These are phyloP conservation scores for Chlorops oryzae DNA, from an alignment of 1,140 invertebrate genomes.

Conservation along the genomic window DNA sequence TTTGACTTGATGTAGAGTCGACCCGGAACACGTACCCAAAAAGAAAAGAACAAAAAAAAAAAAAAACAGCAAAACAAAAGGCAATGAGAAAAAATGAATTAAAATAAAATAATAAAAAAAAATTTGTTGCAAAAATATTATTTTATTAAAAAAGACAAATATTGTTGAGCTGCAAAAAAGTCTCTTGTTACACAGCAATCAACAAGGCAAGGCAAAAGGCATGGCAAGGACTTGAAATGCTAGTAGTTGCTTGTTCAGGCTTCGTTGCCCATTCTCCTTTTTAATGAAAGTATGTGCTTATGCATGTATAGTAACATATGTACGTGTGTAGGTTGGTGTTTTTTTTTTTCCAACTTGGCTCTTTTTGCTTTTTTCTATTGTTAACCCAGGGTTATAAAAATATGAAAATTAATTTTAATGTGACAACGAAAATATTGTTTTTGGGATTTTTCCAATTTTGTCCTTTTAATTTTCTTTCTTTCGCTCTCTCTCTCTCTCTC, in stretches of 20 bases:
- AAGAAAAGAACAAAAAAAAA: slow-evolving; percentile 1
- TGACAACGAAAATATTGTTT: slow-evolving; percentile 12
- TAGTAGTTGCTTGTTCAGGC: background rate
- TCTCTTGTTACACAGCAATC: background rate
- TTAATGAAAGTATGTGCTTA: too few species aligned
- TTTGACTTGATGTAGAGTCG: slow-evolving; percentile 27
- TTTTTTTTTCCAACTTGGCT: background rate
- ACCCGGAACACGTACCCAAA: too few species aligned
- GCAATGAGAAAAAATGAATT: slow-evolving; percentile 38
- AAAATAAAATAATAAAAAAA: slow-evolving; percentile 14
- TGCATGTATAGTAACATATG: too few species aligned
- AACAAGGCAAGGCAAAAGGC: background rate
- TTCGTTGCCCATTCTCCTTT: too few species aligned
- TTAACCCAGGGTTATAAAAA: slow-evolving; percentile 4
- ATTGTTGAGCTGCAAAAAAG: slow-evolving; percentile 27
- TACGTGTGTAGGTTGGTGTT: too few species aligned
- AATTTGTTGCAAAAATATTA: slow-evolving; percentile 17
- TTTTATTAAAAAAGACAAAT: slow-evolving; percentile 26
- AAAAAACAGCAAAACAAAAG: slow-evolving; percentile 29
- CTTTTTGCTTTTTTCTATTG: background rate
- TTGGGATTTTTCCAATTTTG: too few species aligned
- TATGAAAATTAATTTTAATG: slow-evolving; percentile 16
- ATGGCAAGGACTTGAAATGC: background rate
- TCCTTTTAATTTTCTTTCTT: too few species aligned
- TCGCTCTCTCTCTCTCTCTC: too few species aligned